Evolutionary conservation across 1,140 invertebrate species (phyloP).

Genomic region (Macrosteles quadrilineatus): DNA sequence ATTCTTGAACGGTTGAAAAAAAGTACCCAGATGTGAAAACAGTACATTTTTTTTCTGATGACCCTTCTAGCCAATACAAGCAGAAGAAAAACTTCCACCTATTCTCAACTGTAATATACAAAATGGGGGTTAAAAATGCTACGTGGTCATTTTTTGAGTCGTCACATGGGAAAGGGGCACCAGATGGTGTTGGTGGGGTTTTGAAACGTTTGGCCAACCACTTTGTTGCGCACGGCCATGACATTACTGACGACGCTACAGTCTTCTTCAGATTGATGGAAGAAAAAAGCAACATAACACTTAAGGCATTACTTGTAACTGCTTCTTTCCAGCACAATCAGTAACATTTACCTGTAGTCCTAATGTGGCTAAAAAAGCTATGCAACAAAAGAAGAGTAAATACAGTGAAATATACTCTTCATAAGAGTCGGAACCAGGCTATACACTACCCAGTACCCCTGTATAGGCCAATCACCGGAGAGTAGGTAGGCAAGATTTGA

Average conservation of each 20-base stretch:
- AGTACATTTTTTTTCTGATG: slow-evolving; percentile 39
- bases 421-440: too few relatives aligned
- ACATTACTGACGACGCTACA: slow-evolving; percentile 39
- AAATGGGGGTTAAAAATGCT: slow-evolving; percentile 40
- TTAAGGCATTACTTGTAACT: neutral
- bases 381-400: too few relatives aligned
- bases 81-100: slow-evolving; percentile 33
- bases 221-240: slow-evolving; percentile 45
- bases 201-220: slow-evolving; percentile 49
- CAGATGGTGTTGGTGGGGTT: slow-evolving; percentile 51
- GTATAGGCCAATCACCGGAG: too few relatives aligned
- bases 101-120: slow-evolving; percentile 31
- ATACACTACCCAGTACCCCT: too few relatives aligned
- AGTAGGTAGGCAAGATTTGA: too few relatives aligned
- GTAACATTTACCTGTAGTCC: too few relatives aligned
- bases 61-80: slow-evolving; percentile 38
- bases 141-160: slow-evolving; percentile 52
- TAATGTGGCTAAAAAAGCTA: too few relatives aligned
- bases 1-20: slow-evolving; percentile 42
- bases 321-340: too few relatives aligned
- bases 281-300: slow-evolving; percentile 20
- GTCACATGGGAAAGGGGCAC: slow-evolving; percentile 53
- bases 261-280: slow-evolving; percentile 23
- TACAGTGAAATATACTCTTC: too few relatives aligned
- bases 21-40: slow-evolving; percentile 32